phyloP scores from a whole-genome alignment of 2,113 vertebrate species.

The Pangasianodon hypophthalmus region DNA sequence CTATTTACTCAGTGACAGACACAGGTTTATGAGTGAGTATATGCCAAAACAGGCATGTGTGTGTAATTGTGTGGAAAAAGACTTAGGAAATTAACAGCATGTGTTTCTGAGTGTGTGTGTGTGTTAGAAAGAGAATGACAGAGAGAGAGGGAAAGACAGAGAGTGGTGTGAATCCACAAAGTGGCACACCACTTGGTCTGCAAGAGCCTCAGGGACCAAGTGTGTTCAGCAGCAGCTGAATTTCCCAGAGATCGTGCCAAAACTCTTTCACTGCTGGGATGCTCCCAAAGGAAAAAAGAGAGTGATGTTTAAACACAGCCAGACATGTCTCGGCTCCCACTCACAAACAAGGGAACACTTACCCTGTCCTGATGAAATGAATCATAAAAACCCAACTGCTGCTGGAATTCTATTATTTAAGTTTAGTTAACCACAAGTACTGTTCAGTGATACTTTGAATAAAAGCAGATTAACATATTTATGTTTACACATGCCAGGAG shows the following conservation, averaged over 20 bases:
- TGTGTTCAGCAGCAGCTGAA: conserved; percentile 60
- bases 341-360: conserved; percentile 73
- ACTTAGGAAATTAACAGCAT: conserved; percentile 5
- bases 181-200: conserved; percentile 73
- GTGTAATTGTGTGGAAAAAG: conserved; percentile 24
- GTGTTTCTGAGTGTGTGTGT: conserved; percentile 26
- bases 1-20: not conserved
- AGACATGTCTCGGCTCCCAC: conserved; percentile 70
- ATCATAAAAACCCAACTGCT: conserved; percentile 66
- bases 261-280: conserved; percentile 70
- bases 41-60: not conserved
- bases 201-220: conserved; percentile 79
- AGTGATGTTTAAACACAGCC: conserved; percentile 72
- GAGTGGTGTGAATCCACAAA: conserved; percentile 60
- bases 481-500: not conserved
- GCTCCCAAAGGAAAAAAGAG: conserved; percentile 74
- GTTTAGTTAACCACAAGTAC: not conserved
- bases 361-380: conserved; percentile 75
- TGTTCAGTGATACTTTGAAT: not conserved
- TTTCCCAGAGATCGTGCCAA: conserved; percentile 72
- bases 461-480: not conserved
- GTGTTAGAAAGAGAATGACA: conserved; percentile 40
- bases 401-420: not conserved
- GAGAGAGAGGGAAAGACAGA: conserved; percentile 22
- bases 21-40: not conserved